These are phyloP conservation scores for Acronicta alni DNA, from an alignment of 2,888 invertebrate genomes.

Conservation along the genomic window DNA sequence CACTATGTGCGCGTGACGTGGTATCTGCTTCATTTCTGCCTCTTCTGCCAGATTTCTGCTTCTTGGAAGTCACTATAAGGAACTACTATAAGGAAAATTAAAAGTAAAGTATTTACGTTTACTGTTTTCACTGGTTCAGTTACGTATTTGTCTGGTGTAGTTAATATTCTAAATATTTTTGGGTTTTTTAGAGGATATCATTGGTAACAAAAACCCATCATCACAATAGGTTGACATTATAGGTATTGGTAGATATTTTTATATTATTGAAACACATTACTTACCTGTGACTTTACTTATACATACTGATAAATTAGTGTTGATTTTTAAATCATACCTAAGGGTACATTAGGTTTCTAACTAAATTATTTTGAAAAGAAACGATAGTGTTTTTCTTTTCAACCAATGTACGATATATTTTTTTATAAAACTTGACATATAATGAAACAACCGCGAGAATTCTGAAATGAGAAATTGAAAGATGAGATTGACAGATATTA, in stretches of 20 bases:
- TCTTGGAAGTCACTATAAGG: not conserved
- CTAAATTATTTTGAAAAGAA: too few species aligned
- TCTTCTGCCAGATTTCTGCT: too few species aligned
- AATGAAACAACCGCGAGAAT: too few species aligned
- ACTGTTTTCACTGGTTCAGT: not conserved
- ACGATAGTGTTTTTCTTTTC: too few species aligned
- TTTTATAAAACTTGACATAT: too few species aligned
- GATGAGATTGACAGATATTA: too few species aligned
- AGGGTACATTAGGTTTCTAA: too few species aligned
- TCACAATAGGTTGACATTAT: not conserved
- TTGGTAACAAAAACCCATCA: slow-evolving; percentile 8
- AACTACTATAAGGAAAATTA: not conserved
- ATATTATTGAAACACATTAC: slow-evolving; percentile 1
- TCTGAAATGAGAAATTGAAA: too few species aligned
- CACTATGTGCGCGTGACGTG: too few species aligned
- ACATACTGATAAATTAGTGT: not conserved
- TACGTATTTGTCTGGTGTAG: not conserved
- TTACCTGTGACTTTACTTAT: not conserved
- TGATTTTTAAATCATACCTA: too few species aligned
- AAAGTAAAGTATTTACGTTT: not conserved
- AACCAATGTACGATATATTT: too few species aligned
- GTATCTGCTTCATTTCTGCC: too few species aligned
- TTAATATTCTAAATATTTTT: slow-evolving; percentile 10
- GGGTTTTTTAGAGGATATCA: slow-evolving; percentile 27
- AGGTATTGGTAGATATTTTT: not conserved